These are phyloP conservation scores for Heteromyza rotundicornis DNA, from an alignment of 2,888 invertebrate species.

Conservation along the genomic window DNA sequence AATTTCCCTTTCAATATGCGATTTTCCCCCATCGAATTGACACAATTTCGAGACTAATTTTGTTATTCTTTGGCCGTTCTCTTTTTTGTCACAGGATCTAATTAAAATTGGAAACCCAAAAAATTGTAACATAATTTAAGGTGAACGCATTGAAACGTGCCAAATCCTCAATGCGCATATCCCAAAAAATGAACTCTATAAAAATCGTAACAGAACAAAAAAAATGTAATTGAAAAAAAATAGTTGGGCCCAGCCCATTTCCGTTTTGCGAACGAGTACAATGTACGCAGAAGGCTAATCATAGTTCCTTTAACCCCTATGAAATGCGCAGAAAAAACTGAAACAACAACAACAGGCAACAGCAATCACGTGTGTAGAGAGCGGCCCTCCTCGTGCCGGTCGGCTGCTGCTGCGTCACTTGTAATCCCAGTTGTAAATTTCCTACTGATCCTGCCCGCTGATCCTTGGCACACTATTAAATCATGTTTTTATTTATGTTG, in stretches of 20 bases:
- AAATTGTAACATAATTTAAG: conserved; percentile 15
- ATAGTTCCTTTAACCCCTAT: conserved; percentile 33
- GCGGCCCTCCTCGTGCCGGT: conserved; percentile 9
- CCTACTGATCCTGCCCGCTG: conserved; percentile 53
- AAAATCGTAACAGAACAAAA: conserved; percentile 23
- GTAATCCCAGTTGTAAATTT: conserved; percentile 60
- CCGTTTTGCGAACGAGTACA: conserved; percentile 28
- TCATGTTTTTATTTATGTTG: conserved; percentile 61
- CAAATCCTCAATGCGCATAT: conserved; percentile 7
- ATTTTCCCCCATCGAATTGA: not conserved
- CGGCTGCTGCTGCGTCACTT: conserved; percentile 25
- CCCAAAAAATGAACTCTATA: conserved; percentile 3
- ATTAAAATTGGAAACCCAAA: not conserved
- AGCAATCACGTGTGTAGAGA: too few species aligned
- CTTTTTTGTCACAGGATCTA: not conserved
- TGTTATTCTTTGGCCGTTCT: not conserved
- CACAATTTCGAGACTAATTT: not conserved
- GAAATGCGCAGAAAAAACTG: conserved; percentile 20
- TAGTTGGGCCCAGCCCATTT: conserved; percentile 41
- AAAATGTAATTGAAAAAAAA: conserved; percentile 23
- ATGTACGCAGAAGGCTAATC: conserved; percentile 50
- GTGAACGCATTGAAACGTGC: conserved; percentile 15
- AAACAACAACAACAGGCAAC: not conserved
- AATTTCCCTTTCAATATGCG: not conserved
- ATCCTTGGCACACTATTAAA: conserved; percentile 49